These are phyloP conservation scores for Cotesia typhae DNA, from an alignment of 1,140 invertebrate species.

Conservation along the genomic window DNA sequence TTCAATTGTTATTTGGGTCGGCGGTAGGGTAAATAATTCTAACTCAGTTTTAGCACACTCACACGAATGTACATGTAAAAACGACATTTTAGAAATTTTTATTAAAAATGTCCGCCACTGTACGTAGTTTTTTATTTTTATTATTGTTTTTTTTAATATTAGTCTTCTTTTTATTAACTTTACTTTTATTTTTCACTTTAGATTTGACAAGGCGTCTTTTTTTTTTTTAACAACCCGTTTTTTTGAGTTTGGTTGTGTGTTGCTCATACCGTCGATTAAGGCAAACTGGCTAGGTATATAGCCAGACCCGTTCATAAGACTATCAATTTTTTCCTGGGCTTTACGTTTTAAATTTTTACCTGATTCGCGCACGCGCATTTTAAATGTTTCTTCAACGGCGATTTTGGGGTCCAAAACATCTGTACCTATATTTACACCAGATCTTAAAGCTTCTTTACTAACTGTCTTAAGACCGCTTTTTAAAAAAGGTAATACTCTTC, in stretches of 20 bases:
- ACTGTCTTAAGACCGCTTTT: slow-evolving; percentile 34
- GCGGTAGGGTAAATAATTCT: slow-evolving; percentile 53
- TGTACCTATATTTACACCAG: too few relatives aligned
- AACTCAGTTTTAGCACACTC: slow-evolving; percentile 58
- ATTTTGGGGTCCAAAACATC: background rate
- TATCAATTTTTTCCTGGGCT: slow-evolving; percentile 23
- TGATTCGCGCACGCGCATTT: background rate
- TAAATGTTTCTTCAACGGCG: slow-evolving; percentile 34
- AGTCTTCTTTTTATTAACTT: background rate
- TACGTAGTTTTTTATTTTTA: slow-evolving; percentile 2
- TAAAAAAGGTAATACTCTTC: slow-evolving; percentile 37
- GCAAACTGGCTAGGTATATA: background rate
- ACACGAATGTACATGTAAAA: slow-evolving; percentile 43
- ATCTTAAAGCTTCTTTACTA: slow-evolving; percentile 15
- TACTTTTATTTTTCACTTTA: background rate
- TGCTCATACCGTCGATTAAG: background rate
- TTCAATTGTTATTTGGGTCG: too few relatives aligned
- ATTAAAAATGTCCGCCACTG: slow-evolving; percentile 2
- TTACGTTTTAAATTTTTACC: slow-evolving; percentile 21
- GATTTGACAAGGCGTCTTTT: background rate
- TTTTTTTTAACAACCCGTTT: too few relatives aligned
- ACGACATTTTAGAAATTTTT: slow-evolving; percentile 9
- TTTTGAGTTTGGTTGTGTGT: background rate
- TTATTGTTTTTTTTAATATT: background rate
- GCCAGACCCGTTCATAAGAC: background rate